Percentiles rank a stretch among this genome's conserved stretches.
Evolutionary conservation across 2,888 invertebrate genomes (phyloP).

Genomic region (Diplazon laetatorius): DNA sequence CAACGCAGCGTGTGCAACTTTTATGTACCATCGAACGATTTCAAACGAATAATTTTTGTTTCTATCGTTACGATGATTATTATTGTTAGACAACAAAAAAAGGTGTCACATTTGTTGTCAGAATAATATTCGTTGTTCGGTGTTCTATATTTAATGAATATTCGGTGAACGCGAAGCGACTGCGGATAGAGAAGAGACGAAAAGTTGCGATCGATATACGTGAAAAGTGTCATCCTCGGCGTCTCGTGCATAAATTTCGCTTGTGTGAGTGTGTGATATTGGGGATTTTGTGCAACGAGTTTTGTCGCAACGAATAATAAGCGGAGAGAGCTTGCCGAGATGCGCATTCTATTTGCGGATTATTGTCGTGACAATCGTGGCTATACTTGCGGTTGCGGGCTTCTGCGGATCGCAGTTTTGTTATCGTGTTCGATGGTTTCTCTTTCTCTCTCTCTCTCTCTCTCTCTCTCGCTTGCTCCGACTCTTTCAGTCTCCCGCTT

Average conservation of each 20-base stretch:
- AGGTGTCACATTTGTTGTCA: no score
- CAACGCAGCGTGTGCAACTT: background rate
- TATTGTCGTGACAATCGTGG: slow-evolving; percentile 44
- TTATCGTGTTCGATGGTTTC: slow-evolving; percentile 40
- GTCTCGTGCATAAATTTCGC: slow-evolving; percentile 15
- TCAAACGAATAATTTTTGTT: background rate
- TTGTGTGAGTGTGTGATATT: slow-evolving; percentile 14
- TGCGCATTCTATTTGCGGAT: slow-evolving; percentile 51
- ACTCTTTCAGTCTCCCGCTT: slow-evolving; percentile 7
- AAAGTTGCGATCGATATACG: background rate
- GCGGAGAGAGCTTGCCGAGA: slow-evolving; percentile 11
- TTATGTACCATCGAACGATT: background rate
- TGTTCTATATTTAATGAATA: background rate
- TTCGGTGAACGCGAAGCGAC: background rate
- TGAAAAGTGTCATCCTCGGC: slow-evolving; percentile 1
- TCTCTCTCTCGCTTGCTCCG: background rate
- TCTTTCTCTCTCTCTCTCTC: no score
- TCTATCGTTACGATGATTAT: background rate
- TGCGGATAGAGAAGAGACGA: no score
- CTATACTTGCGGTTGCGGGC: background rate
- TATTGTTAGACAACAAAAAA: background rate
- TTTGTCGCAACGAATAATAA: slow-evolving; percentile 6
- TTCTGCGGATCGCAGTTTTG: slow-evolving; percentile 23
- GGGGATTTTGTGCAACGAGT: slow-evolving; percentile 15
- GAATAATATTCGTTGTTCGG: no score